Evolutionary conservation across 2,888 invertebrate species (phyloP), one percentile per base, ranked within the genome.

Genomic region (Asteroscopus sphinx): DNA sequence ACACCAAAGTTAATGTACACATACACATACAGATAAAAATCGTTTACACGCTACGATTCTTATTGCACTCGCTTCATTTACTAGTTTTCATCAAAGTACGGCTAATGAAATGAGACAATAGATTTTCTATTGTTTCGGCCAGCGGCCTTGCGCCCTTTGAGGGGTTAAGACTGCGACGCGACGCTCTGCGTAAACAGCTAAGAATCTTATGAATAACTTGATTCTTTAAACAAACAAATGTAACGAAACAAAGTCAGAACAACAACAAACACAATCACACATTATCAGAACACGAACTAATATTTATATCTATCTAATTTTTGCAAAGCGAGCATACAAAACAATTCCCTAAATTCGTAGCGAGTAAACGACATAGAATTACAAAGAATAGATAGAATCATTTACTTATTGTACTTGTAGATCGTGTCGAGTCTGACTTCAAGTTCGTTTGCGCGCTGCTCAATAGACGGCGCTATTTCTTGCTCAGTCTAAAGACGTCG

Each of bases 401-500:
- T 65, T 69, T 65, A 84, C 87, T 88, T 70, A 85, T 88, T 88
- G 88, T 87, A 89, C 87, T 88, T 82, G 76, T 82, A 86, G 81
- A 86, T 81, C 73, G 70, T 80, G 68, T 74, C 67, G 68, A 68
- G 56, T 48, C 51, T 62, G 64, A 62, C 68, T 75, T 77, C 42
- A 56, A 73, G 63, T 77, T 68, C 60, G 66, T 59, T 46, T 48
- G 54, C 35, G 46, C 61, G 49, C 47, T 59, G 59, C 54, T 71
- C 59, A 46, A 68, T 48, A 80, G 76, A 77, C 78, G 78, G 73
- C 72, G 72, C 61, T 86, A 89, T 73, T 92, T 92, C 73, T 87
- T 92, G 26, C 72, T 82, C 49, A 93, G 85, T 80, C 93, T 86
- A 73, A 94, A 94, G 1, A 94, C 93, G 66, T 94, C 94, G 77